Evolutionary conservation across 2,797 vertebrate genomes (phyloP).

Genomic region (Mionectes olivaceus): DNA sequence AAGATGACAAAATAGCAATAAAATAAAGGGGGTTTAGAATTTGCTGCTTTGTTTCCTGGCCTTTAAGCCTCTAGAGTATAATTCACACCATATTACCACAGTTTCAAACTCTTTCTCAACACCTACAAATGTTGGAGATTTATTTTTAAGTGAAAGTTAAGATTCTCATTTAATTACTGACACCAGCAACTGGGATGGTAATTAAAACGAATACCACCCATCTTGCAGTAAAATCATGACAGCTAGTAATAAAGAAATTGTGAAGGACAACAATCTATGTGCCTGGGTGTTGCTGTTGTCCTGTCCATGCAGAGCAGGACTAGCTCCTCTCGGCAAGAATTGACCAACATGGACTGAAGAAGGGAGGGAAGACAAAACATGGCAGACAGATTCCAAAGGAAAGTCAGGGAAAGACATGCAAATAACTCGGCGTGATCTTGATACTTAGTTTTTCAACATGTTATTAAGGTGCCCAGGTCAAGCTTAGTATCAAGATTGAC

Average conservation of each 20-base stretch:
- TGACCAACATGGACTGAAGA: not conserved
- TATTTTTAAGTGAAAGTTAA: conserved; percentile 39
- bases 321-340: not conserved
- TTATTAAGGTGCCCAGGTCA: not conserved
- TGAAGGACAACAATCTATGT: not conserved
- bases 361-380: not conserved
- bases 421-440: not conserved
- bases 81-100: not conserved
- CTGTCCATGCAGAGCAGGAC: not conserved
- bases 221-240: not conserved
- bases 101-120: conserved; percentile 32
- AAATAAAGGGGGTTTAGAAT: not conserved
- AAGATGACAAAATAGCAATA: not conserved
- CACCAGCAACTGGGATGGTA: not conserved
- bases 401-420: not conserved
- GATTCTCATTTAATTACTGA: not conserved
- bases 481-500: not conserved
- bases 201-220: not conserved
- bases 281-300: not conserved
- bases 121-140: conserved; percentile 13
- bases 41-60: not conserved
- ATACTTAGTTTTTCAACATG: not conserved
- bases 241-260: not conserved
- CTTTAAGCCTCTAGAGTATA: not conserved
- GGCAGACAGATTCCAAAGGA: not conserved